phyloP scores from a whole-genome alignment of 2,113 vertebrate genomes.

The Seriola rivoliana region DNA sequence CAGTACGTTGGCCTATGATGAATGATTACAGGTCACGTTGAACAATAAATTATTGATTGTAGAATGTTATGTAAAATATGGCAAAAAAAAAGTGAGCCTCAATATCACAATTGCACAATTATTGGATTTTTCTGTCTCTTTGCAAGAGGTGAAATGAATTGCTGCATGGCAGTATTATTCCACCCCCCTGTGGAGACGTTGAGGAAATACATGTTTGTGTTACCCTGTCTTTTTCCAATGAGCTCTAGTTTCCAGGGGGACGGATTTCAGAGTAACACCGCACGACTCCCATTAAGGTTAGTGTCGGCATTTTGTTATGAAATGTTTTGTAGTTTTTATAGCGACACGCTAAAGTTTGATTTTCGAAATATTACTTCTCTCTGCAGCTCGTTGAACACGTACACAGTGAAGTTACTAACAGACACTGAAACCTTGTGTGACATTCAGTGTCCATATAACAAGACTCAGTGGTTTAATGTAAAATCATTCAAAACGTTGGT shows the following conservation, averaged over 20 bases:
- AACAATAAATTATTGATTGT: not conserved
- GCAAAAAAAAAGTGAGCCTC: accelerated
- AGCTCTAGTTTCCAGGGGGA: constrained; percentile 65
- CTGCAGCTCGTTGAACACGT: not conserved
- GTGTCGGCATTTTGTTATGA: not conserved
- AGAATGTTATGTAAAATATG: not conserved
- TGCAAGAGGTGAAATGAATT: not conserved
- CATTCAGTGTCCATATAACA: not conserved
- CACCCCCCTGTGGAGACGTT: constrained; percentile 40
- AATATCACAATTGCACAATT: too few relatives aligned
- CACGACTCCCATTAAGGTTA: constrained; percentile 51
- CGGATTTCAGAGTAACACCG: constrained; percentile 67
- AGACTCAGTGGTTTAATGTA: not conserved
- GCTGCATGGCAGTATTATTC: not conserved
- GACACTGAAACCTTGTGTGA: not conserved
- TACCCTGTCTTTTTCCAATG: not conserved
- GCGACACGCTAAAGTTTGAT: not conserved
- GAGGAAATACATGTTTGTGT: not conserved
- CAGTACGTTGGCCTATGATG: not conserved
- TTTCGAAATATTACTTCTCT: accelerated
- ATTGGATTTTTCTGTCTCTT: not conserved
- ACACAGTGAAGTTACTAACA: not conserved
- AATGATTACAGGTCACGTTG: not conserved
- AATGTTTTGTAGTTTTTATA: not conserved
- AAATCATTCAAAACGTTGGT: not conserved